phyloP scores from a whole-genome alignment of 2,113 vertebrate genomes.

The Mirounga angustirostris region DNA sequence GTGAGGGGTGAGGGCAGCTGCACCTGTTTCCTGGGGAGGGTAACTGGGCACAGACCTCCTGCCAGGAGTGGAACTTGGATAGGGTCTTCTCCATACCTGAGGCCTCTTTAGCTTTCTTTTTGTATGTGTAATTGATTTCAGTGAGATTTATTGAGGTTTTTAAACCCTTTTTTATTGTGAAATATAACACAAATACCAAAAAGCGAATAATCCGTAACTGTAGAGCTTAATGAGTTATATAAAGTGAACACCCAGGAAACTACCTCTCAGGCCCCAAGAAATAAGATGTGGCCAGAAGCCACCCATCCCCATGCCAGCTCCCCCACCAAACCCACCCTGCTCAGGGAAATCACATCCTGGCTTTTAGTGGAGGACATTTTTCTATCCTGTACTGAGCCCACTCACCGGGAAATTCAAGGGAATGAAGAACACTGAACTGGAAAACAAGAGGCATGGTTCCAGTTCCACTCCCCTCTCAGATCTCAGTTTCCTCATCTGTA shows the following conservation, averaged over 20 bases:
- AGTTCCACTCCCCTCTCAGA: fast-evolving
- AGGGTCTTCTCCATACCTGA: not conserved
- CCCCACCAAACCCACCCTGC: fast-evolving
- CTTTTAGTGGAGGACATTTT: not conserved
- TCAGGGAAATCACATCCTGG: not conserved
- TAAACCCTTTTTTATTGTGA: conserved; percentile 73
- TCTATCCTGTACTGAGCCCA: not conserved
- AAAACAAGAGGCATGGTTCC: not conserved
- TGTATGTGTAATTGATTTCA: conserved; percentile 59
- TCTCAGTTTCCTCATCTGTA: not conserved
- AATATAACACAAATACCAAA: conserved; percentile 76
- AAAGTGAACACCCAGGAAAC: conserved; percentile 59
- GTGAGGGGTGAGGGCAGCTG: fast-evolving
- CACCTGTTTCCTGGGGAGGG: not conserved
- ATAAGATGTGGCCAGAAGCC: not conserved
- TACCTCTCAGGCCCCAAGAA: not conserved
- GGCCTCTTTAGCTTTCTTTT: not conserved
- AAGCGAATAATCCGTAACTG: conserved; percentile 70
- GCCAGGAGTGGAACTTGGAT: not conserved
- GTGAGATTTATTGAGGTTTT: conserved; percentile 73
- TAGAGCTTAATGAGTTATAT: conserved; percentile 63
- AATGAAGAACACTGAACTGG: not conserved
- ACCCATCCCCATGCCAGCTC: not conserved
- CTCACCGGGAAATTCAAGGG: not conserved
- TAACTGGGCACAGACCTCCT: not conserved